Conservation (phyloP, 1,140 invertebrate genomes). For the Archegozetes longisetosus region DNA sequence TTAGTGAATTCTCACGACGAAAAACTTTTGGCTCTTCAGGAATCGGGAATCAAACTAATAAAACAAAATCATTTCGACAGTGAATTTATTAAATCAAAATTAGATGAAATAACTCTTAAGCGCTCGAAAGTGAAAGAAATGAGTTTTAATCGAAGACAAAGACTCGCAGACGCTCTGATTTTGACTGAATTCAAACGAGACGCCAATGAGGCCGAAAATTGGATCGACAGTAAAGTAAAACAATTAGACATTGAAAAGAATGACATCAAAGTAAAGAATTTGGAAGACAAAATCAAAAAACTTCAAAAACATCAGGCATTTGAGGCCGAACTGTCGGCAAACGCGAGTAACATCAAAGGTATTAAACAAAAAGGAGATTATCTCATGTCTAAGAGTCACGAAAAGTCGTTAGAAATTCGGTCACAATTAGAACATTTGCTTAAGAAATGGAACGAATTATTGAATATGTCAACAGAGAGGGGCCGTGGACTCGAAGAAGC, state of each 20-base stretch:
- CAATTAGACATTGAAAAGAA: conserved; percentile 82
- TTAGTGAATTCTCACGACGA: conserved; percentile 66
- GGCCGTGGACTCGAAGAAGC: conserved; percentile 87
- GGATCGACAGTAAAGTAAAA: conserved; percentile 87
- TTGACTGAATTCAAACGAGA: conserved; percentile 81
- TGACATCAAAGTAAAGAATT: conserved; percentile 56
- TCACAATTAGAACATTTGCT: conserved; percentile 50
- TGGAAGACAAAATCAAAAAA: conserved; percentile 58
- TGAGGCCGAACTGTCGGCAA: conserved; percentile 80
- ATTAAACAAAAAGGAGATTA: conserved; percentile 47
- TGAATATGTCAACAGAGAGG: conserved; percentile 53
- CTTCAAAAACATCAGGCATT: conserved; percentile 97
- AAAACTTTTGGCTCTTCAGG: conserved; percentile 62
- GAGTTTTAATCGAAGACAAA: conserved; percentile 41
- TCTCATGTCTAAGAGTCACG: conserved; percentile 36
- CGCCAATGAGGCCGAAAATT: conserved; percentile 62
- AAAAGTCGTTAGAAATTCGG: conserved; percentile 52
- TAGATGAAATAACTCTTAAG: conserved; percentile 23
- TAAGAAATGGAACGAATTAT: conserved; percentile 57
- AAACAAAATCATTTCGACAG: conserved; percentile 88
- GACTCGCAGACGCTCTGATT: conserved; percentile 58
- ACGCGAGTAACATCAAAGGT: conserved; percentile 65
- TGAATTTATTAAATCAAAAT: conserved; percentile 51
- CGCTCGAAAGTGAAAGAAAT: conserved; percentile 45
- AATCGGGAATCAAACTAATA: conserved; percentile 72